Evolutionary conservation across 2,797 vertebrate genomes (phyloP), one percentile per base, ranked within the genome.

Genomic region (Pogoniulus pusillus): DNA sequence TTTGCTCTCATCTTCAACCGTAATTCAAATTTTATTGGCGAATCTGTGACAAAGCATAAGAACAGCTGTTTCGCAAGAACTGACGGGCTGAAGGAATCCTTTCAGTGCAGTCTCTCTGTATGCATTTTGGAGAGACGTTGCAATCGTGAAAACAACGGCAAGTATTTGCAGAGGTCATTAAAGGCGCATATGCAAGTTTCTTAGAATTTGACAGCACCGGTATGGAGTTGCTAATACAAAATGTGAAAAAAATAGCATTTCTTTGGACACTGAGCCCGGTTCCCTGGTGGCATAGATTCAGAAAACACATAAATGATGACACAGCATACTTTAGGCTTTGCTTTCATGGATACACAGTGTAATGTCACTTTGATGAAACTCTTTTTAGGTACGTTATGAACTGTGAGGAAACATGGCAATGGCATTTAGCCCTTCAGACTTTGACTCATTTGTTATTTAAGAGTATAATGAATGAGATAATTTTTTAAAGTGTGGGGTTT

Each of bases 101-200:
- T n/a, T n/a, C 55, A 34, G 3, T 32, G 76, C 23, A 0, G 49
- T 63, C 45, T 74, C 14, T n/a, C n/a, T n/a, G 7, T 22, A 0
- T 49, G 1, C 13, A 0, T 18, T 49, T 43, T 12, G 23, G 14
- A 74, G 26, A 12, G 19, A 18, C 6, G 12, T 22, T 86, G 68
- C 34, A 37, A 3, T 34, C 18, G 17, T 27, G 37, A 1, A 20
- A 49, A 82, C 69, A 39, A 47, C 51, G 0, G 2, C 9, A 11
- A 32, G 7, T 70, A 15, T 77, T 57, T 37, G 27, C 12, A 39
- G 79, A 73, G 24, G 8, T 70, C 5, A 1, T 29, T 63, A 66
- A 37, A 63, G 69, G 51, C 35, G 10, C 1, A 0, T 4, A 5
- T 30, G 4, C 53, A 37, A 27, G 24, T 41, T 63, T 39, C 32